A percentile compares a stretch with the other conserved stretches of the same genome.
These are phyloP conservation scores for Vollenhovia emeryi DNA, from an alignment of 1,140 invertebrate genomes.

Conservation along the genomic window DNA sequence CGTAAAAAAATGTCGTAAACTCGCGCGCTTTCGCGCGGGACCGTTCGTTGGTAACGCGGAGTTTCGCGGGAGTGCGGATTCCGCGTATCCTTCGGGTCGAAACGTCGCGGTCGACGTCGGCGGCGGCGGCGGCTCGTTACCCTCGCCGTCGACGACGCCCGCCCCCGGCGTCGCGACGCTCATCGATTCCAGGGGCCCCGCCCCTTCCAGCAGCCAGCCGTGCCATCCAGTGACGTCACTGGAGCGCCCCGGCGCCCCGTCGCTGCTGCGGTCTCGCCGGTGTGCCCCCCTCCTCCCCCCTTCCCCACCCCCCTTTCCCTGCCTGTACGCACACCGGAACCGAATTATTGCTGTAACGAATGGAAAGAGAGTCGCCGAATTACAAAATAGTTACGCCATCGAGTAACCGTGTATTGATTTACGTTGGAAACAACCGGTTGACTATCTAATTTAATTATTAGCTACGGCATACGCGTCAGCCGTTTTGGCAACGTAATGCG, in stretches of 20 bases:
- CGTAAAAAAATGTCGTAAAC: too few relatives aligned
- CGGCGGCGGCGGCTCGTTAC: slow-evolving; percentile 56
- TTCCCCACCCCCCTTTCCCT: not conserved
- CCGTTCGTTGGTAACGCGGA: not conserved
- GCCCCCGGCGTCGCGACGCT: slow-evolving; percentile 56
- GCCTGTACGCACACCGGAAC: not conserved
- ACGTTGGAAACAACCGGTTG: not conserved
- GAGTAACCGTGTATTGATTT: slow-evolving; percentile 12
- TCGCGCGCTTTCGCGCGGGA: not conserved
- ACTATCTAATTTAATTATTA: slow-evolving; percentile 27
- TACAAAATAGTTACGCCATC: not conserved
- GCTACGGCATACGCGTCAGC: not conserved
- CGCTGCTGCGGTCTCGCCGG: slow-evolving; percentile 73
- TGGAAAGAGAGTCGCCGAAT: slow-evolving; percentile 8
- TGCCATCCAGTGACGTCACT: slow-evolving; percentile 79
- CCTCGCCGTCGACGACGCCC: slow-evolving; percentile 54
- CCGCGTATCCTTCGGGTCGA: slow-evolving; percentile 25
- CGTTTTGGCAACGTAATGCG: not conserved
- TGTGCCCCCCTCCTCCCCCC: not conserved
- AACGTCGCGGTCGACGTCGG: slow-evolving; percentile 37
- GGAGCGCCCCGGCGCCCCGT: slow-evolving; percentile 76
- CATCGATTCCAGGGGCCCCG: slow-evolving; percentile 80
- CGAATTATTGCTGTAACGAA: slow-evolving; percentile 15
- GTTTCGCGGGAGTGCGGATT: not conserved
- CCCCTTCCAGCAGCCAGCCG: slow-evolving; percentile 53